phyloP scores from a whole-genome alignment of 2,888 invertebrate genomes.

The Drosophila mercatorum region DNA sequence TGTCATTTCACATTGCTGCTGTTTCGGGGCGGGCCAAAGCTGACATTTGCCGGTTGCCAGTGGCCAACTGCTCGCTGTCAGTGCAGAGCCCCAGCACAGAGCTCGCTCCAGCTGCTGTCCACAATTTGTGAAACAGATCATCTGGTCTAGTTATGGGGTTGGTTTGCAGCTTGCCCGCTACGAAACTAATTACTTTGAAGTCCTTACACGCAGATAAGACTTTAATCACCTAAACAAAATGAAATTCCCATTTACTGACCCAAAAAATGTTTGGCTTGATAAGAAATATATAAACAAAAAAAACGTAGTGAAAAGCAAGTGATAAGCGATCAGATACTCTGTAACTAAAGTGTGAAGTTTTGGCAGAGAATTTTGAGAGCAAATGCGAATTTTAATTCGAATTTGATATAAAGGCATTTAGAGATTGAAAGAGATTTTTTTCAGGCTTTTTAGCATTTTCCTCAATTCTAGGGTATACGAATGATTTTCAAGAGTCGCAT shows the following conservation, averaged over 20 bases:
- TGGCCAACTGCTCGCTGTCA: constrained; percentile 44
- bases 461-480: constrained; percentile 27
- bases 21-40: constrained; percentile 45
- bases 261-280: constrained; percentile 13
- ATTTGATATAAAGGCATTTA: not conserved
- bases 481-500: constrained; percentile 23
- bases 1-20: constrained; percentile 51
- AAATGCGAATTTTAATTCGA: not conserved
- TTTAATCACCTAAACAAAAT: constrained; percentile 65
- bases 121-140: constrained; percentile 62
- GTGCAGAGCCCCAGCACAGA: constrained; percentile 11
- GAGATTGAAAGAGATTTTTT: not conserved
- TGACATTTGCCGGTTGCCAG: constrained; percentile 63
- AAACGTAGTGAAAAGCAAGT: not conserved
- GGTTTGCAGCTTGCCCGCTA: constrained; percentile 43
- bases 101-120: constrained; percentile 42
- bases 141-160: not conserved
- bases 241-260: constrained; percentile 24
- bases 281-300: constrained; percentile 4
- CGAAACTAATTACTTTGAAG: constrained; percentile 73
- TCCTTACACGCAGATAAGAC: constrained; percentile 76
- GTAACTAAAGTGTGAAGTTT: not conserved
- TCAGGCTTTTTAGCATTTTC: not conserved
- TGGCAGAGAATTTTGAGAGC: too few species aligned
- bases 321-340: constrained; percentile 9